Evolutionary conservation across 2,888 invertebrate genomes (phyloP), one percentile per base, ranked within the genome.

Genomic region (Oligia fasciuncula): DNA sequence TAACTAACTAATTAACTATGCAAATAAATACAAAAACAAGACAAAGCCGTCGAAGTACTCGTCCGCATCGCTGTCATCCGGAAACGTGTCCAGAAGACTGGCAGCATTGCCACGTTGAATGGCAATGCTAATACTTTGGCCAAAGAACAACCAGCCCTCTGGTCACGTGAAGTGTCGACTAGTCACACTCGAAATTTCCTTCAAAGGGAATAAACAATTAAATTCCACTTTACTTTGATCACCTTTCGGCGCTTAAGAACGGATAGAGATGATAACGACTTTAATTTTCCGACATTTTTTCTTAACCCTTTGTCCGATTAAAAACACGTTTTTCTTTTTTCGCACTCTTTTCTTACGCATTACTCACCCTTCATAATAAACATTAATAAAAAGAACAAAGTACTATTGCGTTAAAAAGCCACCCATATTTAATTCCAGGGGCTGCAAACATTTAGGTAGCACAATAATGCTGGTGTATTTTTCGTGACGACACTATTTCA

Each of bases 391-490:
- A 13, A 60, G 0, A 29, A n/a, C 14, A 46, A 43, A 69, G 35
- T 49, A 71, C 29, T 60, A 23, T 60, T 51, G 2, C 13, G 23
- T 60, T 11, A 69, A 69, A 67, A 76, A 76, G 49, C 66, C 35
- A 69, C 43, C 11, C 35, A 14, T 69, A 70, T 83, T 80, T 66
- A 60, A 35, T 70, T 51, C 51, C 63, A 83, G 70, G 29, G 66
- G 19, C 19, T 29, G 75, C 77, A 77, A 84, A 87, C 88, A 90
- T 92, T 89, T 82, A 84, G 82, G 87, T 89, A 87, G 87, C 83
- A 75, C 75, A 77, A 66, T 83, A 79, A 79, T 40, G 73, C 73
- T 83, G 65, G 71, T 88, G 69, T 88, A 88, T 90, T 90, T 88
- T 85, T 83, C 72, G 72, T 82, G 82, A 80, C 88, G 17, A 63